These are phyloP conservation scores for Pipa parva DNA, from an alignment of 2,113 vertebrate genomes.

Conservation along the genomic window DNA sequence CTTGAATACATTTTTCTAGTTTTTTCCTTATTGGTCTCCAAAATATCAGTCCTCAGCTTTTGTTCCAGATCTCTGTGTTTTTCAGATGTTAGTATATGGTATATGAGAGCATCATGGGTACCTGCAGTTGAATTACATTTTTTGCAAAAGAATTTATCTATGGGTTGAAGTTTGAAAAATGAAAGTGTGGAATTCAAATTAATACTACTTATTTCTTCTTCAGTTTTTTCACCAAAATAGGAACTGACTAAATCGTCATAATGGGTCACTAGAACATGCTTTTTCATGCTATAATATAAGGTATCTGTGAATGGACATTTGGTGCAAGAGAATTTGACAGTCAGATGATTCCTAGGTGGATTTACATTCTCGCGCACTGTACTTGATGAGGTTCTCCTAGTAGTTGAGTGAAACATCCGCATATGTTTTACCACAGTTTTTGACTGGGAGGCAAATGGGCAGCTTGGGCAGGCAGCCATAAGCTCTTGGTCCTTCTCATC, in stretches of 20 bases:
- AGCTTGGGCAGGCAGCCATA: conserved; percentile 73
- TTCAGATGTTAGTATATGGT: conserved; percentile 83
- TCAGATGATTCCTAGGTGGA: conserved; percentile 52
- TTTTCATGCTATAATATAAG: conserved; percentile 81
- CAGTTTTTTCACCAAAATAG: conserved; percentile 70
- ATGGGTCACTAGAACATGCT: conserved; percentile 78
- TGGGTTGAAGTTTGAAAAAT: conserved; percentile 36
- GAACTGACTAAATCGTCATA: conserved; percentile 62
- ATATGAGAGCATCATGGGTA: conserved; percentile 82
- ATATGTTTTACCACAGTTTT: conserved; percentile 70
- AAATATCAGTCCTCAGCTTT: conserved; percentile 78
- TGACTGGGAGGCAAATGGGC: conserved; percentile 67
- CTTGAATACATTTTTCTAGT: conserved; percentile 58
- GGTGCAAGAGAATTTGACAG: conserved; percentile 70
- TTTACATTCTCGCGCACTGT: conserved; percentile 58
- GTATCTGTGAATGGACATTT: conserved; percentile 77
- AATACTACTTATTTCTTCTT: background rate
- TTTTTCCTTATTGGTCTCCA: conserved; percentile 61
- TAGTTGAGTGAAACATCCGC: conserved; percentile 69
- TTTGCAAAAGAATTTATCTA: conserved; percentile 79
- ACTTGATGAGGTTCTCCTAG: conserved; percentile 58
- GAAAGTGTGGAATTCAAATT: background rate
- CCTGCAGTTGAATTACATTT: conserved; percentile 74
- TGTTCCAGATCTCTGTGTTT: conserved; percentile 77
- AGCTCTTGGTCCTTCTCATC: conserved; percentile 73